These are phyloP conservation scores for Pristiophorus japonicus DNA, from an alignment of 2,113 vertebrate species.

Conservation along the genomic window DNA sequence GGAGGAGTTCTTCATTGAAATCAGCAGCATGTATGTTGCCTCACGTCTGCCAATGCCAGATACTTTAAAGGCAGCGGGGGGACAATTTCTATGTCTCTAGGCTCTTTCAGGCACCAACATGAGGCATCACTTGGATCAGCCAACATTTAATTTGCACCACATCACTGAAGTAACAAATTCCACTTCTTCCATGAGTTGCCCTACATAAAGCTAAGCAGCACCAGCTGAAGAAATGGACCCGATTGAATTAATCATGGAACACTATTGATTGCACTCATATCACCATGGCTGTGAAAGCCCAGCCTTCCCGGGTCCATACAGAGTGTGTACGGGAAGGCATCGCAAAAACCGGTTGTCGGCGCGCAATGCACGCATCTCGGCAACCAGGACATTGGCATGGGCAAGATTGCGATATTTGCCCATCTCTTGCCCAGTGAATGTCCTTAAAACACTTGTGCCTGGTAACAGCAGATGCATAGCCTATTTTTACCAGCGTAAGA, in stretches of 20 bases:
- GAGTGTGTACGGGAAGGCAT: too few relatives aligned
- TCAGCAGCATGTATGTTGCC: not conserved
- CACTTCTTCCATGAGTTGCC: not conserved
- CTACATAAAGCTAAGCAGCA: not conserved
- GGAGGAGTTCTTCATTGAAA: not conserved
- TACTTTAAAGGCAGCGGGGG: not conserved
- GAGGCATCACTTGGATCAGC: not conserved
- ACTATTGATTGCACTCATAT: not conserved
- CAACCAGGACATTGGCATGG: too few relatives aligned
- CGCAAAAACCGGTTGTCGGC: too few relatives aligned
- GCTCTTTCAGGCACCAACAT: not conserved
- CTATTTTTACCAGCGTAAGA: too few relatives aligned
- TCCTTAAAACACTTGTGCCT: too few relatives aligned
- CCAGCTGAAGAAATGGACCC: not conserved
- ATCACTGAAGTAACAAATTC: not conserved
- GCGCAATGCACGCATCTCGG: too few relatives aligned
- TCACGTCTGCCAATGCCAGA: not conserved
- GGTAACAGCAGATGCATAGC: too few relatives aligned
- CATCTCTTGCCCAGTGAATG: too few relatives aligned
- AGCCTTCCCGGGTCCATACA: too few relatives aligned
- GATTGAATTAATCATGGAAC: not conserved
- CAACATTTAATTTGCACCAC: not conserved
- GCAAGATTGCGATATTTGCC: too few relatives aligned
- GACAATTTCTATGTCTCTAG: not conserved
- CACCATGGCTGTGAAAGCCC: too few relatives aligned